phyloP scores from a whole-genome alignment of 2,888 invertebrate species.

The Cetonia aurata region DNA sequence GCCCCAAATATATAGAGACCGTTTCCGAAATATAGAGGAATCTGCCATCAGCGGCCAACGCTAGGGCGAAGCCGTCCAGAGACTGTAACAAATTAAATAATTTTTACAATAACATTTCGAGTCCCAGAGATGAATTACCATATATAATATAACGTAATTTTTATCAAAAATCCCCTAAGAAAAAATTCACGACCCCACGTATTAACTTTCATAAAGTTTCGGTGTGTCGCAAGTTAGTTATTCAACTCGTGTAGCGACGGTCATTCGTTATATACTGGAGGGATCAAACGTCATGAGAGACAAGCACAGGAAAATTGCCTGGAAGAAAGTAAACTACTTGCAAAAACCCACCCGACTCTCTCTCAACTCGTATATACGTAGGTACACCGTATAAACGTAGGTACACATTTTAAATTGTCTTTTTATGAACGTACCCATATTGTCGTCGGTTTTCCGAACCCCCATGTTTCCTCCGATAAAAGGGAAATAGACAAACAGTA shows the following conservation, averaged over 20 bases:
- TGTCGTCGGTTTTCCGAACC: conserved; percentile 4
- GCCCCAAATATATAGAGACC: conserved; percentile 98
- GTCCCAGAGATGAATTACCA: neutral
- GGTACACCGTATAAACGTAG: no score
- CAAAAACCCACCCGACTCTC: conserved; percentile 55
- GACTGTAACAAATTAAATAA: conserved; percentile 74
- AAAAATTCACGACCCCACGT: conserved; percentile 44
- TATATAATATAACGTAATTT: neutral
- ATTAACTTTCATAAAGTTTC: conserved; percentile 54
- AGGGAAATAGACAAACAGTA: conserved; percentile 18
- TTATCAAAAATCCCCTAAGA: neutral
- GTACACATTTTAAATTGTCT: conserved; percentile 45
- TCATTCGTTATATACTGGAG: conserved; percentile 67
- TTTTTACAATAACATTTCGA: conserved; percentile 1
- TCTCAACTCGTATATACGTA: conserved; percentile 46
- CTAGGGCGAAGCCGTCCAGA: conserved; percentile 97
- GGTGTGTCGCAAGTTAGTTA: conserved; percentile 59
- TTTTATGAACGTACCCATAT: conserved; percentile 40
- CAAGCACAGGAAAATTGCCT: conserved; percentile 61
- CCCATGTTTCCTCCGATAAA: neutral
- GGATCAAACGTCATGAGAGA: conserved; percentile 62
- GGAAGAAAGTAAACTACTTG: conserved; percentile 62
- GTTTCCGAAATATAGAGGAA: conserved; percentile 99
- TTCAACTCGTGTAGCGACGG: conserved; percentile 65
- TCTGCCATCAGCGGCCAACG: conserved; percentile 94